A percentile compares a stretch with the other conserved stretches of the same genome.
These are phyloP conservation scores for Dallia pectoralis DNA, from an alignment of 2,797 vertebrate genomes.

Conservation along the genomic window DNA sequence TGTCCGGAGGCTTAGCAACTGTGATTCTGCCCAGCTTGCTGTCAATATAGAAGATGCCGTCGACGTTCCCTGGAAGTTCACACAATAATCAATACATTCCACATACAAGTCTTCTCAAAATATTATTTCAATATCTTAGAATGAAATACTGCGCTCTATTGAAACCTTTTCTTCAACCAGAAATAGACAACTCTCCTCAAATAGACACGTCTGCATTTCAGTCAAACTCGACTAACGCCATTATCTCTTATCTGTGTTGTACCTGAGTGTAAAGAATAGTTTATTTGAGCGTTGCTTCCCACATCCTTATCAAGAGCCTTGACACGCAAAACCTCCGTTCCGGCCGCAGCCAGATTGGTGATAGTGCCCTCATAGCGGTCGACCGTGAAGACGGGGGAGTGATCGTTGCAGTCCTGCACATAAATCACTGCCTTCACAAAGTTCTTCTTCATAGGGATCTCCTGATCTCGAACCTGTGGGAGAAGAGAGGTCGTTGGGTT, in stretches of 20 bases:
- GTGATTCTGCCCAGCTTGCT: conserved; percentile 80
- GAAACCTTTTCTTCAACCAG: not conserved
- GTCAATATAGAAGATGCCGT: conserved; percentile 83
- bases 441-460: conserved; percentile 92
- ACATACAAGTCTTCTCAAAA: not conserved
- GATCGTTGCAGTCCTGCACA: conserved; percentile 87
- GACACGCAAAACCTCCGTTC: conserved; percentile 83
- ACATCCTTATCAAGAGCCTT: conserved; percentile 87
- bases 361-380: conserved; percentile 78
- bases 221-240: not conserved
- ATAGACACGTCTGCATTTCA: not conserved
- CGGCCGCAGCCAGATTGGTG: conserved; percentile 70
- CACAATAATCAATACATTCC: not conserved
- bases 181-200: not conserved
- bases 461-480: conserved; percentile 90
- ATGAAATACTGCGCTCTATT: not conserved
- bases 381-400: conserved; percentile 84
- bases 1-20: conserved; percentile 75
- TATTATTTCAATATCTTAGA: not conserved
- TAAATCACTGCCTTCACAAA: conserved; percentile 84
- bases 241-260: conserved; percentile 23
- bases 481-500: not conserved
- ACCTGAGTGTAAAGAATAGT: conserved; percentile 90
- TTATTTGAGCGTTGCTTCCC: conserved; percentile 86
- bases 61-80: conserved; percentile 79